A percentile compares a stretch with the other conserved stretches of the same genome.
phyloP scores from a whole-genome alignment of 2,888 invertebrate species.

The Cordilura impudica region DNA sequence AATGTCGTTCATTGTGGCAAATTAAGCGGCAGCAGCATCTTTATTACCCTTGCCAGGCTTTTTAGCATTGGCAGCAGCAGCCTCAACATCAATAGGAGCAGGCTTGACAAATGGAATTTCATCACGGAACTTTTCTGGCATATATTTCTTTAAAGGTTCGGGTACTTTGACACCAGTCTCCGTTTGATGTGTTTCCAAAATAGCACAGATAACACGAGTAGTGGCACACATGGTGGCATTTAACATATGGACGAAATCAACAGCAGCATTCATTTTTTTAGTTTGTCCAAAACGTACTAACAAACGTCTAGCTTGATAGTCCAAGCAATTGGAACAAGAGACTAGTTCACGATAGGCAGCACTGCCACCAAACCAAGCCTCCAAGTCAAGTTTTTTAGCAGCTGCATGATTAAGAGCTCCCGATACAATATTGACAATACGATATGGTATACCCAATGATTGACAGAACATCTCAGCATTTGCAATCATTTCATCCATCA shows the following conservation, averaged over 20 bases:
- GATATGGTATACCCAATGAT: constrained; percentile 92
- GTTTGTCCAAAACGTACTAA: constrained; percentile 97
- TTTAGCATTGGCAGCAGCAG: constrained; percentile 83
- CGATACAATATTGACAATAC: constrained; percentile 98
- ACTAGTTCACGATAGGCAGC: constrained; percentile 97
- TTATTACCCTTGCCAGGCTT: constrained; percentile 78
- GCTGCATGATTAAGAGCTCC: constrained; percentile 99
- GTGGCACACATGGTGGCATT: constrained; percentile 99
- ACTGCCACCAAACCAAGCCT: constrained; percentile 99
- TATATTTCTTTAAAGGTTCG: constrained; percentile 83
- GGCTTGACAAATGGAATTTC: constrained; percentile 97
- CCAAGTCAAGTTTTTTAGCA: constrained; percentile 96
- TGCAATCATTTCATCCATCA: constrained; percentile 98
- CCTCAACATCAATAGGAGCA: constrained; percentile 92
- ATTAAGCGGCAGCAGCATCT: constrained; percentile 70
- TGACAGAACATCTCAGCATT: constrained; percentile 97
- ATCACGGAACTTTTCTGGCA: constrained; percentile 88
- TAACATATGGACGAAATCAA: constrained; percentile 97
- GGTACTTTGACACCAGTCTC: constrained; percentile 94
- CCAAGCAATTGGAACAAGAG: constrained; percentile 99
- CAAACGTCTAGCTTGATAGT: constrained; percentile 94
- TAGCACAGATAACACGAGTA: constrained; percentile 94
- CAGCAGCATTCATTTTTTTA: constrained; percentile 93
- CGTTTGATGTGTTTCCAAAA: constrained; percentile 93
- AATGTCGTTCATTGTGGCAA: not conserved